Base-by-base conservation (phyloP, 2,113 vertebrate species). In the Chloebia gouldiae region DNA sequence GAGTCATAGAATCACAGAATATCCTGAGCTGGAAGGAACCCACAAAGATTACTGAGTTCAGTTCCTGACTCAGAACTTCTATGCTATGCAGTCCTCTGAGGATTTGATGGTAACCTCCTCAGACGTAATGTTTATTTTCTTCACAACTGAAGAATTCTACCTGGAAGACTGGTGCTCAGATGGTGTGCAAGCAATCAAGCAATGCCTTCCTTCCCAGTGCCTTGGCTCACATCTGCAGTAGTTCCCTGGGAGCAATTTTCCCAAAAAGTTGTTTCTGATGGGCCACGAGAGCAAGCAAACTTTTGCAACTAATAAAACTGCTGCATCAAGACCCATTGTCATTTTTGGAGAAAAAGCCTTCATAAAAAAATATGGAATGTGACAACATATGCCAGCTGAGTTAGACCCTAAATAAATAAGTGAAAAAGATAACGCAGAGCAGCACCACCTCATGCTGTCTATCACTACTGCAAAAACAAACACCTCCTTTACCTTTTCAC, bases 381-480 rank as follows among this genome's bases (percentile, higher is more conserved):
- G 86, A 42, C n/a, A 78, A 60, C 33, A 44, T 17, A 40, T 7
- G 16, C 56, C 45, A 77, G 54, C 31, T 30, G 60, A 88, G 39
- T 66, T 57, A 92, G 50, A 83, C 18, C 42, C 68, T 40, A 33
- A 78, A 81, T 30, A 79, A 87, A 25, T 53, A 75, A 61, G 33
- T 37, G 21, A 22, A 39, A 57, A 69, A 39, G 30, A 63, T 47
- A 86, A 37, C 0, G 0, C 3, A 9, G 70, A 95, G 45, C 68
- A 95, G 50, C 83, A 90, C 39, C 35, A 63, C 45, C 72, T 86
- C 51, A 70, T 71, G 64, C 42, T 84, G 64, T 39, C 69, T 90
- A 70, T 25, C 56, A 45, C 66, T 59, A 47, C 40, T 89, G 64
- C 86, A 93, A 42, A 3, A 10, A 40, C 44, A 30, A 83, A 23